These are phyloP conservation scores for Drosophila birchii DNA, from an alignment of 2,888 invertebrate genomes.

Conservation along the genomic window DNA sequence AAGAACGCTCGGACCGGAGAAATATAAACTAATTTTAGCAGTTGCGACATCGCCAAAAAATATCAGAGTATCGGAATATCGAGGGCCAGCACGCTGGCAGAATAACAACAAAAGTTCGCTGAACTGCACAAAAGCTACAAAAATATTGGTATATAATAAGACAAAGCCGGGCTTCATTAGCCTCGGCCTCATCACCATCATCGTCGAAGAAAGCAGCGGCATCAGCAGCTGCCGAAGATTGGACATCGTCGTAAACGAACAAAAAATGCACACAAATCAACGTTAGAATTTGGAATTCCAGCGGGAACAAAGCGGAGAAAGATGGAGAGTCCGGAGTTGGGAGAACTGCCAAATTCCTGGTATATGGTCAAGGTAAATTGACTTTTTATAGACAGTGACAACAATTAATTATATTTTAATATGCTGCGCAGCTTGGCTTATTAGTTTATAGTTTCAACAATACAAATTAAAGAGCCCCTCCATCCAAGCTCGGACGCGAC, in stretches of 20 bases:
- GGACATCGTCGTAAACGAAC: conserved; percentile 21
- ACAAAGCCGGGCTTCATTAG: conserved; percentile 75
- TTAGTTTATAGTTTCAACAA: conserved; percentile 78
- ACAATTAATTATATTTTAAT: conserved; percentile 79
- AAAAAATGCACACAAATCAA: conserved; percentile 78
- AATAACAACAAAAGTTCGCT: conserved; percentile 74
- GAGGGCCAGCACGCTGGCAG: not conserved
- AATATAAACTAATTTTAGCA: conserved; percentile 73
- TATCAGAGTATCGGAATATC: conserved; percentile 46
- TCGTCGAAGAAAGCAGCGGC: conserved; percentile 68
- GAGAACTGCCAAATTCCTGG: conserved; percentile 59
- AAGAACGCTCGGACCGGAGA: not conserved
- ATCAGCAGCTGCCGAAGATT: conserved; percentile 30
- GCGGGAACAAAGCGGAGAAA: conserved; percentile 38
- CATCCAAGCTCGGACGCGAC: conserved; percentile 22
- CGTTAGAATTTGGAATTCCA: conserved; percentile 63
- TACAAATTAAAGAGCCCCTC: conserved; percentile 58
- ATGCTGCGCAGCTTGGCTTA: conserved; percentile 66
- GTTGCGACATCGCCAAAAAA: conserved; percentile 75
- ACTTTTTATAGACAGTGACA: conserved; percentile 77
- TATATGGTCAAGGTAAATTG: conserved; percentile 58
- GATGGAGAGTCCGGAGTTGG: conserved; percentile 11
- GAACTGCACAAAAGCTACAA: conserved; percentile 72
- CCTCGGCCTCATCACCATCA: conserved; percentile 58
- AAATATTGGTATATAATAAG: conserved; percentile 47